Percentiles rank a stretch among this genome's conserved stretches.
phyloP scores from a whole-genome alignment of 2,888 invertebrate species.

The Uloborus plumipes region DNA sequence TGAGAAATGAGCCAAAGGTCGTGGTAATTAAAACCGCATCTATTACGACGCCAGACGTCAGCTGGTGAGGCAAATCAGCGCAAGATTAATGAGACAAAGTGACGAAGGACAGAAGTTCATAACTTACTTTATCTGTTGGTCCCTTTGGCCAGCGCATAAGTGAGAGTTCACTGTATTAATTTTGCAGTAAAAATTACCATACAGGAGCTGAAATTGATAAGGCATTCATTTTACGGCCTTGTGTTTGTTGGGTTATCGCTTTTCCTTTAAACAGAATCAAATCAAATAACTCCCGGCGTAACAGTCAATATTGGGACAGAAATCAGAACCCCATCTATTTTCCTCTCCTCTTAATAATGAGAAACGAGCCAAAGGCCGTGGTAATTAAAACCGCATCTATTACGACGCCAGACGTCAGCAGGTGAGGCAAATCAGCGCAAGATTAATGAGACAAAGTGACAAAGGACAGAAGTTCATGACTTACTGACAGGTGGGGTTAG shows the following conservation, averaged over 20 bases:
- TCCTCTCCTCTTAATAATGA: not conserved
- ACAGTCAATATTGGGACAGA: too few species aligned
- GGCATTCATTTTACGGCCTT: too few species aligned
- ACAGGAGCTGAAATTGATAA: too few species aligned
- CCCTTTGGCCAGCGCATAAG: too few species aligned
- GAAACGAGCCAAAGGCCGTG: conserved; percentile 1
- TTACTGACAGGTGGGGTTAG: conserved; percentile 30
- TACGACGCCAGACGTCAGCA: conserved; percentile 23
- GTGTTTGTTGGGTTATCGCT: too few species aligned
- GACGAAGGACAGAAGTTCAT: conserved; percentile 21
- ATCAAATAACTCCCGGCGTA: too few species aligned
- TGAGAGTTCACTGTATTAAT: too few species aligned
- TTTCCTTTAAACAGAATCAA: too few species aligned
- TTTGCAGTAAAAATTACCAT: too few species aligned
- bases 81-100: conserved; percentile 23
- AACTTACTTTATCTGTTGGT: too few species aligned
- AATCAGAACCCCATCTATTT: too few species aligned
- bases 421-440: conserved; percentile 13
- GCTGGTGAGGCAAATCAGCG: conserved; percentile 11
- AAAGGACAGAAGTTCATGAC: conserved; percentile 30
- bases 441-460: conserved; percentile 23
- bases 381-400: conserved; percentile 35
- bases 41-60: conserved; percentile 31
- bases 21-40: conserved; percentile 28
- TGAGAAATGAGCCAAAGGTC: conserved; percentile 11